Evolutionary conservation across 2,113 vertebrate genomes (phyloP).

Genomic region (Grallaria varia): DNA sequence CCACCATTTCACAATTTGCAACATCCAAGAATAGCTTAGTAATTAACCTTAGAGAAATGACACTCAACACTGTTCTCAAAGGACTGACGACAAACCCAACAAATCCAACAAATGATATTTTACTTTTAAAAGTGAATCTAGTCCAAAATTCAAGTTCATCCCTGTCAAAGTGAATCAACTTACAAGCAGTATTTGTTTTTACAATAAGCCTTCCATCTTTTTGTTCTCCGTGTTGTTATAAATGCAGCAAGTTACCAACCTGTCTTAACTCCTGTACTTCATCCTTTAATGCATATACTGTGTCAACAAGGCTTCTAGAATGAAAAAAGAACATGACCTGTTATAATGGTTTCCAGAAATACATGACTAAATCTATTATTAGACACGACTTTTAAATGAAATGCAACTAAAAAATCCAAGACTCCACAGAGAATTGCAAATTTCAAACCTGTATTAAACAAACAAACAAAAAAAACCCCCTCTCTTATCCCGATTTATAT

Average conservation of each 20-base stretch:
- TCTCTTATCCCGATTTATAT: not conserved
- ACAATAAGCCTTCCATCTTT: not conserved
- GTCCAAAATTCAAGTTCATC: not conserved
- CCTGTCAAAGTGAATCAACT: not conserved
- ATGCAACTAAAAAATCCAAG: not conserved
- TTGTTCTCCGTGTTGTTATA: not conserved
- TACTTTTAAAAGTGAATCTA: not conserved
- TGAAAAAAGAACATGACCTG: not conserved
- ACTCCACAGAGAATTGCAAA: not conserved
- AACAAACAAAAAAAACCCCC: not conserved
- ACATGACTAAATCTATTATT: not conserved
- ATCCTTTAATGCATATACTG: constrained; percentile 91
- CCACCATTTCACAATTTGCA: not conserved
- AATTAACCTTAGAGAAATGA: not conserved
- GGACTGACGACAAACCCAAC: not conserved
- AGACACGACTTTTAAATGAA: not conserved
- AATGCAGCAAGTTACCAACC: constrained; percentile 71
- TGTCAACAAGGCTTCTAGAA: constrained; percentile 91
- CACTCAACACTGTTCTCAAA: not conserved
- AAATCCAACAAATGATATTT: not conserved
- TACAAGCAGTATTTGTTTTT: not conserved
- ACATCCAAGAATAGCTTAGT: not conserved
- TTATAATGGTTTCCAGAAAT: not conserved
- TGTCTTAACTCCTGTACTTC: constrained; percentile 94
- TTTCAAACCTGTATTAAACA: not conserved